Base-by-base conservation (phyloP, 2,797 vertebrate species). In the Babyrousa celebensis region DNA sequence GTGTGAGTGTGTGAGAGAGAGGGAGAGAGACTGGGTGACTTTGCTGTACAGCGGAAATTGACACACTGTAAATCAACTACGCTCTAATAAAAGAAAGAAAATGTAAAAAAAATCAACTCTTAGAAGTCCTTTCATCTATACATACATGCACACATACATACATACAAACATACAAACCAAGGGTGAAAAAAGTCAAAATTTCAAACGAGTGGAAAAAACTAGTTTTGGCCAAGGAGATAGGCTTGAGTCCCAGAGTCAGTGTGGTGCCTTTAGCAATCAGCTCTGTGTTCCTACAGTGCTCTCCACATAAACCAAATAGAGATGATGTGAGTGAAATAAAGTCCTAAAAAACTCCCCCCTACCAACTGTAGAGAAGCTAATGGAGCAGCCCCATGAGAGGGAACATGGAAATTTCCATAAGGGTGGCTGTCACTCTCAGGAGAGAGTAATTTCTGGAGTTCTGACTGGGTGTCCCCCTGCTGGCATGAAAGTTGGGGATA, bases 361-460 rank as follows among this genome's bases (percentile, higher is more conserved):
- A 6, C 6, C 7, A 85, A 70, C 43, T 54, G 1, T 21, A 68
- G 56, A 78, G 23, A 91, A 65, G 20, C 10, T 72, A 83, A 43
- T 84, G 54, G 23, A 79, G 72, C 43, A 62, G 12, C 21, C 7
- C 14, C 7, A n/a, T 56, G 32, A 58, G 63, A 92, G 72, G 9
- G 27, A 32, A n/a, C 12, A 32, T 9, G 18, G 58, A 79, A 43
- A 71, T 68, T 75, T 86, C n/a, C 25, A 11, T 21, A 29, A 71
- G 40, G 6, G 4, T 78, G 27, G 40, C n/a, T 29, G 3, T 68
- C 11, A 7, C 36, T 90, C 91, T 25, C 7, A 65, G 52, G 65
- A 92, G 11, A 75, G 6, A 95, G 14, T 43, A 43, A 80, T 87
- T 79, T 85, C 54, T 56, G 23, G 60, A 93, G 5, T 80, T 91